Evolutionary conservation across 2,888 invertebrate species (phyloP), one percentile per base, ranked within the genome.

Genomic region (Cephus spinipes): DNA sequence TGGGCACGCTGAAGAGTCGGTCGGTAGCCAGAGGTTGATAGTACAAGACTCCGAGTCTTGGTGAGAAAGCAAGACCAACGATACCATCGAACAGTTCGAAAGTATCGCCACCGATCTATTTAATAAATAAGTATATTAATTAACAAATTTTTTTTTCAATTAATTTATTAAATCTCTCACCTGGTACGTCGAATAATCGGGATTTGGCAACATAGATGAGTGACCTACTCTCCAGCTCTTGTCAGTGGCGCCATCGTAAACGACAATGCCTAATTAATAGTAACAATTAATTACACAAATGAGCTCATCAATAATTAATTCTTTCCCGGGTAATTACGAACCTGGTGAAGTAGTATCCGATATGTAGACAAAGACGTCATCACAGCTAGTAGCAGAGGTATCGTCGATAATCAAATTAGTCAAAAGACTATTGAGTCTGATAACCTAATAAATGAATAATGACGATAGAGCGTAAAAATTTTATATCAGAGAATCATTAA

Each of bases 181-280:
- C 87, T 94, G 94, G 82, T 96, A 95, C 83, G 95, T 95, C 0
- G 96, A 94, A 83, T 95, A 94, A 90, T 97, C 95, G 0, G 97
- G 97, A 92, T 97, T 95, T 0, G 97, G 97, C 91, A 95, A 96
- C 97, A 97, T 97, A 74, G 95, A 94, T 0, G 97, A 95, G 91
- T 97, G 97, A 35, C 95, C 93, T 3, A 96, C 93, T 74, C 97
- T 93, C 97, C 97, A 97, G 40, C 97, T 96, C 81, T 95, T 94
- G 89, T 96, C 96, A 73, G 94, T 94, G 4, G 93, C 92, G 12
- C 94, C 95, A 85, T 97, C 96, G 87, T 95, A 95, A 0, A 94
- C 93, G 1, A 94, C 85, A 12, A 94, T 84, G 76, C 93, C 94
- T 93, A 76, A 73, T 79, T 40, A 77, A n/a, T 33, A 34, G 30